Evolutionary conservation across 1,140 invertebrate genomes (phyloP), one percentile per base, ranked within the genome.

Genomic region (Drosophila nigromelanica): DNA sequence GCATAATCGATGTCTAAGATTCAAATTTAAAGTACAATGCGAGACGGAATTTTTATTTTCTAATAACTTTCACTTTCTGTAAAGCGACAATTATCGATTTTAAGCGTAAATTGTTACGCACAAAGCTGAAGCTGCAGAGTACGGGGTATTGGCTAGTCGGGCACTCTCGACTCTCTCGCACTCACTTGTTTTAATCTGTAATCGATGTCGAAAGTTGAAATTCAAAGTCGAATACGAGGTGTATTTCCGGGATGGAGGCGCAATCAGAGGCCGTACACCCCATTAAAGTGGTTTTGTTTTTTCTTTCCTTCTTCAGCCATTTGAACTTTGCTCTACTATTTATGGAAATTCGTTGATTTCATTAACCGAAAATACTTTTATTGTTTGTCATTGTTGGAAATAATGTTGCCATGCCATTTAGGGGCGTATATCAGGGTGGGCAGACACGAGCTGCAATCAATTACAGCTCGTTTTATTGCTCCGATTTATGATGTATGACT

Each of bases 271-370:
- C 5, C 45, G 30, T 37, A 30, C 45, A 37, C 37, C 27, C 21
- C n/a, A 39, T 48, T 39, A 47, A 18, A 27, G 5, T 50, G 27
- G 5, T 39, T 33, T n/a, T 27, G 21, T 7, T 55, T 42, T 55
- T 42, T 24, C n/a, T n/a, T 40, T 1, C 21, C 21, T 24, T 47
- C 7, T 10, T 27, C 21, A 24, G 45, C 11, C 45, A 47, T 21
- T 47, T 47, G 45, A 47, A 47, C 45, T 47, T 47, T 47, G 45
- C 45, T 42, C 30, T 64, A 24, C 12, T 64, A 58, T 77, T 66
- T 73, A 59, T 62, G 40, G 47, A 72, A 62, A 54, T 62, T 55
- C 39, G 76, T 86, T 78, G 74, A 80, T 81, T 86, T 75, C 61
- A 63, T 83, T 61, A 64, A 43, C 24, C 37, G 48, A 61, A 62